Conservation (phyloP, 2,888 invertebrate genomes). For the Blera fallax region DNA sequence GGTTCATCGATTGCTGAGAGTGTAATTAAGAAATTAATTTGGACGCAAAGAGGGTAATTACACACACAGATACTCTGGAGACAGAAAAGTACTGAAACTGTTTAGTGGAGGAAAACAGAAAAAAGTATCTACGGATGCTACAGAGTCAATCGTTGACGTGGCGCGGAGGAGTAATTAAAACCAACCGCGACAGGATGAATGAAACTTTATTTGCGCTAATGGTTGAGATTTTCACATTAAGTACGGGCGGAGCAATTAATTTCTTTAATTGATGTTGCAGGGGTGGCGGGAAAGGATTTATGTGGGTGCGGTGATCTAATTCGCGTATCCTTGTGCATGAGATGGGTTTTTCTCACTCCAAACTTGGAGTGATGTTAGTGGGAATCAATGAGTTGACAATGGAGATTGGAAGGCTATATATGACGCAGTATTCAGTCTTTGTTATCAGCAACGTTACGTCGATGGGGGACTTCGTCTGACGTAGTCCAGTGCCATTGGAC, state of each 20-base stretch:
- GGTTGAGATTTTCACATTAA: conserved; percentile 66
- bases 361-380: too few relatives aligned
- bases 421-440: too few relatives aligned
- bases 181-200: conserved; percentile 66
- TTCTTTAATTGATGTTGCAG: conserved; percentile 8
- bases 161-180: conserved; percentile 60
- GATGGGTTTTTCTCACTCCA: too few relatives aligned
- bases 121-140: background rate
- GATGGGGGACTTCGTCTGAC: too few relatives aligned
- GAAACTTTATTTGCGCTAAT: conserved; percentile 69
- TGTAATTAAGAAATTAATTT: conserved; percentile 69
- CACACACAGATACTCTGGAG: conserved; percentile 6
- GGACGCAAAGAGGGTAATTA: conserved; percentile 60
- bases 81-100: conserved; percentile 2
- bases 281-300: background rate
- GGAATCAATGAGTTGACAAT: too few relatives aligned
- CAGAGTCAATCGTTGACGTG: conserved; percentile 50
- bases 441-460: too few relatives aligned
- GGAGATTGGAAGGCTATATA: too few relatives aligned
- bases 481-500: too few relatives aligned
- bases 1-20: conserved; percentile 61
- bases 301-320: background rate
- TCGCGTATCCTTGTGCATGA: background rate
- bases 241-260: conserved; percentile 49
- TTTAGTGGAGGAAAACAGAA: background rate